phyloP scores from a whole-genome alignment of 2,113 vertebrate species.

The Ochotona princeps region DNA sequence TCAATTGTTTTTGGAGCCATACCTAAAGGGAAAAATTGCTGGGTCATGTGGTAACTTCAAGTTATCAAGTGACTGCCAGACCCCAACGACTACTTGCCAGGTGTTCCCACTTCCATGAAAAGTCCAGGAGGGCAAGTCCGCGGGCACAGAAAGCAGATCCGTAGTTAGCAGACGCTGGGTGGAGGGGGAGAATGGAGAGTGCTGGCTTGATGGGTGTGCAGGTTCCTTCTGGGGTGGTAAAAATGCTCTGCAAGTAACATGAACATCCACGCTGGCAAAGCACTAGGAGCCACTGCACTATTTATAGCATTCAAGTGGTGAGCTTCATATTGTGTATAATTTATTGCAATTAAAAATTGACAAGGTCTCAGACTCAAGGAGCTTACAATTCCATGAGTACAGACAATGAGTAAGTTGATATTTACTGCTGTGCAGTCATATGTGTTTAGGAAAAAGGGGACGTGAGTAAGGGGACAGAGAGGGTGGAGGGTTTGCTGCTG shows the following conservation, averaged over 20 bases:
- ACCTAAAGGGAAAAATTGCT: not conserved
- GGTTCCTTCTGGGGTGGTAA: not conserved
- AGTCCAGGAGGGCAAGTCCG: not conserved
- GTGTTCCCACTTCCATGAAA: not conserved
- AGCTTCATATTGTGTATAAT: not conserved
- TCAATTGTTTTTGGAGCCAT: not conserved
- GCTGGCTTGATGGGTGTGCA: rapidly evolving
- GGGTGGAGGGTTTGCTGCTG: not conserved
- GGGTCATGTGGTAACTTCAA: not conserved
- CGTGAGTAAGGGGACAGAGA: not conserved
- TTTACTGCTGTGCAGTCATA: not conserved
- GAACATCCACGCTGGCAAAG: rapidly evolving
- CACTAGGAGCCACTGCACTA: not conserved
- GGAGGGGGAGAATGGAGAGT: too few relatives aligned
- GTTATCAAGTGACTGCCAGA: not conserved
- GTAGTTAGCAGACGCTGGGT: not conserved
- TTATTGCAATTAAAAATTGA: not conserved
- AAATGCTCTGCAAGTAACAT: not conserved
- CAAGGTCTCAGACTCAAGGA: not conserved
- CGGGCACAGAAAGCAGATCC: not conserved
- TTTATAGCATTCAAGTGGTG: not conserved
- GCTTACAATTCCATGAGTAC: not conserved
- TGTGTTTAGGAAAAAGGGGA: not conserved
- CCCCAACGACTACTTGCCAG: too few relatives aligned
- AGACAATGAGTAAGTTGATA: conserved; percentile 38